These are phyloP conservation scores for Drosophila stalkeri DNA, from an alignment of 2,888 invertebrate species.

Conservation along the genomic window DNA sequence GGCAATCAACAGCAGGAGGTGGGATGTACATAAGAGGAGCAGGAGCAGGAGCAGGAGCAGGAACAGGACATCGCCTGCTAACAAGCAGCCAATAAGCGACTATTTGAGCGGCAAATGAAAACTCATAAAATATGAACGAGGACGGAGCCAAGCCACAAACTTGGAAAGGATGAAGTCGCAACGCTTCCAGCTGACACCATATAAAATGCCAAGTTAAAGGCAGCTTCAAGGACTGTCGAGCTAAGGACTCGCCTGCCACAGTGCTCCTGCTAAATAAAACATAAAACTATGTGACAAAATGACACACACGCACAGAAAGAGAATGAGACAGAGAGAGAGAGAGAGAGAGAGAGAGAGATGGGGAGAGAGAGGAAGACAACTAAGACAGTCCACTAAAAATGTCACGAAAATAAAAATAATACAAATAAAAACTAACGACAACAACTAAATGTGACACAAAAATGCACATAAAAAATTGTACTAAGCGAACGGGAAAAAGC, in stretches of 20 bases:
- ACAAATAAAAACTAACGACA: slow-evolving; percentile 67
- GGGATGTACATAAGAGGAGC: neutral
- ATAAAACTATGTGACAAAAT: slow-evolving; percentile 79
- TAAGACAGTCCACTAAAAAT: slow-evolving; percentile 61
- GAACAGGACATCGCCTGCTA: slow-evolving; percentile 42
- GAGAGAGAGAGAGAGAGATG: neutral
- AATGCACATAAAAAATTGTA: slow-evolving; percentile 66
- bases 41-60: slow-evolving; percentile 12
- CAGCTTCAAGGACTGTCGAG: slow-evolving; percentile 24
- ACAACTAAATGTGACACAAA: slow-evolving; percentile 71
- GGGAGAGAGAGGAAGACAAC: neutral
- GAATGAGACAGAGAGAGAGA: neutral
- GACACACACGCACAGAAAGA: slow-evolving; percentile 50
- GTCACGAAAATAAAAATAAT: slow-evolving; percentile 73
- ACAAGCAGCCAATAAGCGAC: slow-evolving; percentile 56
- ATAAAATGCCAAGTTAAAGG: slow-evolving; percentile 51
- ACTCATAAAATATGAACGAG: slow-evolving; percentile 57
- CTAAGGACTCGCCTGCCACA: slow-evolving; percentile 32
- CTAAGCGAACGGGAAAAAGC: slow-evolving; percentile 38
- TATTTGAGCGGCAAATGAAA: slow-evolving; percentile 58
- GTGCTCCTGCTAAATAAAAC: slow-evolving; percentile 70
- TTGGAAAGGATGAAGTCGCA: slow-evolving; percentile 31
- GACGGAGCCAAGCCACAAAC: slow-evolving; percentile 33
- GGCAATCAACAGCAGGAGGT: neutral
- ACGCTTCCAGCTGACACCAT: slow-evolving; percentile 33